Evolutionary conservation across 2,113 vertebrate genomes (phyloP).

Genomic region (Serilophus lunatus): DNA sequence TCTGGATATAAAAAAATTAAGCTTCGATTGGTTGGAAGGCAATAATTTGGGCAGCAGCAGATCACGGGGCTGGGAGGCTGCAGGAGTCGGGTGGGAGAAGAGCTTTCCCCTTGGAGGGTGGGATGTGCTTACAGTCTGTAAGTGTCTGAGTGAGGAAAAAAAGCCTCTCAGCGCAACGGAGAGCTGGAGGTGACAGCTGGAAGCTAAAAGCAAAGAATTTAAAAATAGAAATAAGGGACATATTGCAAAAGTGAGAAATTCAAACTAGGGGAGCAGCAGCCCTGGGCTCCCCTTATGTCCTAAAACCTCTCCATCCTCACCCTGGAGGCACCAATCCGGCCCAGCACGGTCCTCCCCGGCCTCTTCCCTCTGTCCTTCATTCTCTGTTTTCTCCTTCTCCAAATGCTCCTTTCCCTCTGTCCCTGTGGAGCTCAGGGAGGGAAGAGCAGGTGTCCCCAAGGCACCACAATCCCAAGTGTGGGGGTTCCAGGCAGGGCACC

Average conservation of each 20-base stretch:
- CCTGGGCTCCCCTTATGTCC: background rate
- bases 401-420: background rate
- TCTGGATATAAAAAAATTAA: background rate
- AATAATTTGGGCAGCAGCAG: background rate
- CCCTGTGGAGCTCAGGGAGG: accelerated
- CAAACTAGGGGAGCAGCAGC: background rate
- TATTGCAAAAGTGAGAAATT: background rate
- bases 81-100: background rate
- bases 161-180: accelerated
- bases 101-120: background rate
- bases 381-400: background rate
- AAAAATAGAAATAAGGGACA: background rate
- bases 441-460: accelerated
- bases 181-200: slow-evolving; percentile 4
- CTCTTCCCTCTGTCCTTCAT: background rate
- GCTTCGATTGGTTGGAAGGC: background rate
- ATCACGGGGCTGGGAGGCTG: background rate
- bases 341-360: accelerated
- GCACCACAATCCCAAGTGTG: background rate
- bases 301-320: background rate
- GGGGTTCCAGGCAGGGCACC: background rate
- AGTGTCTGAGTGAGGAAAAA: background rate
- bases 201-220: background rate
- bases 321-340: accelerated
- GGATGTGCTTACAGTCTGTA: background rate